These are phyloP conservation scores for Cephus pygmeus DNA, from an alignment of 2,888 invertebrate genomes.

Conservation along the genomic window DNA sequence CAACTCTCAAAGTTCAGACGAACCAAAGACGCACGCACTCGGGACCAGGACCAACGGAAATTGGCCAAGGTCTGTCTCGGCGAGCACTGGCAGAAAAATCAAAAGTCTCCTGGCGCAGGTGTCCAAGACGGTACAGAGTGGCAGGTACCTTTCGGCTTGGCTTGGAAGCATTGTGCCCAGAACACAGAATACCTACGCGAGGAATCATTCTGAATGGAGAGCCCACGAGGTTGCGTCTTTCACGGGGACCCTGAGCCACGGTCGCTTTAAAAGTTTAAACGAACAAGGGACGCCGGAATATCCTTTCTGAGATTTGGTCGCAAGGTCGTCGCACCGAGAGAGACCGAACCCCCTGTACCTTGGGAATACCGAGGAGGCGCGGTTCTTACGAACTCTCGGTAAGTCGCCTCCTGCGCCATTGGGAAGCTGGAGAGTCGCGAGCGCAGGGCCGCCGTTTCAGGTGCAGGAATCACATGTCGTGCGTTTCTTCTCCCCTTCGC, in stretches of 20 bases:
- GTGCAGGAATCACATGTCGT: conserved; percentile 47
- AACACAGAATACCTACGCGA: conserved; percentile 51
- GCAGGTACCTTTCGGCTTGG: conserved; percentile 55
- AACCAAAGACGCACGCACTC: conserved; percentile 2
- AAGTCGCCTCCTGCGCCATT: not conserved
- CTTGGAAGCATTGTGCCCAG: conserved; percentile 45
- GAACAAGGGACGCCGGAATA: conserved; percentile 33
- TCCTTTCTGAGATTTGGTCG: conserved; percentile 30
- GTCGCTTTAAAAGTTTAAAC: conserved; percentile 44
- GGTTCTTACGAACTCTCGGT: not conserved
- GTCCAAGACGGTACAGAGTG: conserved; percentile 48
- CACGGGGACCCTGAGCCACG: not conserved
- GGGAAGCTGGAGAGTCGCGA: conserved; percentile 2
- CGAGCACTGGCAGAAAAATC: conserved; percentile 53
- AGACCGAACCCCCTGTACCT: not conserved
- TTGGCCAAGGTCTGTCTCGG: conserved; percentile 32
- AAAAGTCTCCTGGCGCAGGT: conserved; percentile 59
- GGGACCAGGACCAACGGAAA: conserved; percentile 31
- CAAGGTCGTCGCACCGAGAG: not conserved
- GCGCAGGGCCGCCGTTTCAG: conserved; percentile 24
- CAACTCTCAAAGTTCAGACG: too few relatives aligned
- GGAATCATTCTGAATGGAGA: conserved; percentile 44
- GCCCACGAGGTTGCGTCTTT: conserved; percentile 52
- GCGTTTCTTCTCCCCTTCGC: conserved; percentile 25
- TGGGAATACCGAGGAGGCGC: too few relatives aligned